phyloP scores from a whole-genome alignment of 2,113 vertebrate species.

The Excalfactoria chinensis region DNA sequence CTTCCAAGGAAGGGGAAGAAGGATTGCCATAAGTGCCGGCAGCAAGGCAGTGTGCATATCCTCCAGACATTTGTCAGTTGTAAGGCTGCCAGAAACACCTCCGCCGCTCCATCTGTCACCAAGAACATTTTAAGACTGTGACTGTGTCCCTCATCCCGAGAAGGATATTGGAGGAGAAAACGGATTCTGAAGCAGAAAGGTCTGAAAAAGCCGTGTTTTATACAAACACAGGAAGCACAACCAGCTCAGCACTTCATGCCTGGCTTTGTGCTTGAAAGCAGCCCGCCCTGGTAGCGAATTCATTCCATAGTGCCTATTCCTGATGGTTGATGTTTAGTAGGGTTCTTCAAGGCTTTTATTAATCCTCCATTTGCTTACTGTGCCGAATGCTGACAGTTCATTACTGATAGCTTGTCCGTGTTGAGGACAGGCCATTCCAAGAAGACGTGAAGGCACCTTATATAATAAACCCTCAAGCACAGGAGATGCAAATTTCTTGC shows the following conservation, averaged over 20 bases:
- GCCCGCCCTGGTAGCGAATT: not conserved
- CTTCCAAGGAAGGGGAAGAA: not conserved
- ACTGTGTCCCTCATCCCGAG: not conserved
- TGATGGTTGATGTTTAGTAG: not conserved
- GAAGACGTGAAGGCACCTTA: not conserved
- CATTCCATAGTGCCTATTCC: not conserved
- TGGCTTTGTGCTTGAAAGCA: not conserved
- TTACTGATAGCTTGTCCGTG: not conserved
- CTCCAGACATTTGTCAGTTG: not conserved
- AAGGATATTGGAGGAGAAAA: not conserved
- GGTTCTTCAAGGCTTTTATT: not conserved
- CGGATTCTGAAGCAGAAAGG: not conserved
- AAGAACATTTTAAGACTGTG: not conserved
- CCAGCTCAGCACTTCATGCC: not conserved
- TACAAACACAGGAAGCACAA: not conserved
- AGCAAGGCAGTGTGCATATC: not conserved
- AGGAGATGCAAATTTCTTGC: not conserved
- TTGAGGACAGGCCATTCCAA: not conserved
- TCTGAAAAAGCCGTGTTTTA: not conserved
- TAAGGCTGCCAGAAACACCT: constrained; percentile 18
- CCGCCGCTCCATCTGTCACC: not conserved
- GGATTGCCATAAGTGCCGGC: not conserved
- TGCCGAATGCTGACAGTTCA: not conserved
- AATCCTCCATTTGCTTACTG: not conserved
- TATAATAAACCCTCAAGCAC: not conserved